A percentile compares a stretch with the other conserved stretches of the same genome.
Conservation (phyloP, 2,888 invertebrate species). For the Urechis unicinctus region DNA sequence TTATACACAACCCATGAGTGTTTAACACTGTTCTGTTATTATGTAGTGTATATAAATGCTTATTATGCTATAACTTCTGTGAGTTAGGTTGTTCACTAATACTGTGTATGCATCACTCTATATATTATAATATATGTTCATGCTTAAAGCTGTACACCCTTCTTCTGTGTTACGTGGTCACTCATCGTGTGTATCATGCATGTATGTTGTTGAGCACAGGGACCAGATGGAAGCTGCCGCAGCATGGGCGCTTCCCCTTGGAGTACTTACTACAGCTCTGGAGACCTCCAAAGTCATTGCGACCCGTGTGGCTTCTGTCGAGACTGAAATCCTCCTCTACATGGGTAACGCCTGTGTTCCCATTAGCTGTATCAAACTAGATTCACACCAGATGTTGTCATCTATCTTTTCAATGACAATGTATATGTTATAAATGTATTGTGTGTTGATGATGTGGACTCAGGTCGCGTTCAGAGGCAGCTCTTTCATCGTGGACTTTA, state of each 20-base stretch:
- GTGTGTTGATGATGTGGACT: not conserved
- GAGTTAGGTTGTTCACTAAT: too few species aligned
- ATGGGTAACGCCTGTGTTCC: too few species aligned
- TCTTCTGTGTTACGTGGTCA: too few species aligned
- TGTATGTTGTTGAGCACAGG: not conserved
- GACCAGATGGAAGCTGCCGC: not conserved
- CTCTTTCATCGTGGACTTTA: constrained; percentile 34
- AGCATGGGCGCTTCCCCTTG: constrained; percentile 36
- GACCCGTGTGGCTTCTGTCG: constrained; percentile 31
- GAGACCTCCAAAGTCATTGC: constrained; percentile 35
- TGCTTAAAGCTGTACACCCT: too few species aligned
- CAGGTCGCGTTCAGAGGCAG: constrained; percentile 46
- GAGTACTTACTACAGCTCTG: constrained; percentile 39
- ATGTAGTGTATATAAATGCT: too few species aligned
- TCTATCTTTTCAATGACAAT: too few species aligned
- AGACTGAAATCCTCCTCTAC: constrained; percentile 45
- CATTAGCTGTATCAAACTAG: too few species aligned
- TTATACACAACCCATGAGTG: not conserved
- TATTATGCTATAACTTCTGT: too few species aligned
- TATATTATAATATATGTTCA: too few species aligned
- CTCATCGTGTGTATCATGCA: not conserved
- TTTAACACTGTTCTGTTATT: not conserved
- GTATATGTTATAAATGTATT: too few species aligned
- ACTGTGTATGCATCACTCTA: too few species aligned
- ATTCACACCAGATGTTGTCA: too few species aligned